Conservation (phyloP, 2,888 invertebrate species). For the Microplitis manilae region DNA sequence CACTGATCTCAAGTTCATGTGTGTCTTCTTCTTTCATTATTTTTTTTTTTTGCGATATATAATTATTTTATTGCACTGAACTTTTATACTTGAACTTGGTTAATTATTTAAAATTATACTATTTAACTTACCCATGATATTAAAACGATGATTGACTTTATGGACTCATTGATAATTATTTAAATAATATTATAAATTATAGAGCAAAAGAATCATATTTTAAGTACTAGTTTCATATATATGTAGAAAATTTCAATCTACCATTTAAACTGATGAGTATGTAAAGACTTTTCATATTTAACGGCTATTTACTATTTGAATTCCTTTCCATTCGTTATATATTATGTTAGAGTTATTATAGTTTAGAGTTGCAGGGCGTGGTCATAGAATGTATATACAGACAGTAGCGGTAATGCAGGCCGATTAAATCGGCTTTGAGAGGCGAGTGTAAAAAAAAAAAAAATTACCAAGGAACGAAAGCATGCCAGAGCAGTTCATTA, state of each 20-base stretch:
- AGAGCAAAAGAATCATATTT: background rate
- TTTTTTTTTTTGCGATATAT: constrained; percentile 14
- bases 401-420: constrained; percentile 34
- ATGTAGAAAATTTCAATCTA: background rate
- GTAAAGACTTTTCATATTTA: background rate
- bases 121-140: background rate
- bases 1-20: constrained; percentile 65
- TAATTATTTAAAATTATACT: background rate
- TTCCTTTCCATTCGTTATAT: constrained; percentile 6
- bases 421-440: constrained; percentile 1
- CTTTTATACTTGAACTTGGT: background rate
- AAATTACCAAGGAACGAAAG: constrained; percentile 19
- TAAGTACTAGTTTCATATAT: background rate
- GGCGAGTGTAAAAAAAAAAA: constrained; percentile 17
- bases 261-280: constrained; percentile 1
- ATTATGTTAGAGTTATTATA: background rate
- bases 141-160: background rate
- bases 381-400: constrained; percentile 17
- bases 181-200: background rate
- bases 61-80: background rate
- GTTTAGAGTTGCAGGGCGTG: constrained; percentile 22
- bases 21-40: constrained; percentile 22
- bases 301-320: background rate
- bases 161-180: background rate
- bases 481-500: background rate